A percentile compares a stretch with the other conserved stretches of the same genome.
These are phyloP conservation scores for Drosophila lacteicornis DNA, from an alignment of 1,140 invertebrate species.

Conservation along the genomic window DNA sequence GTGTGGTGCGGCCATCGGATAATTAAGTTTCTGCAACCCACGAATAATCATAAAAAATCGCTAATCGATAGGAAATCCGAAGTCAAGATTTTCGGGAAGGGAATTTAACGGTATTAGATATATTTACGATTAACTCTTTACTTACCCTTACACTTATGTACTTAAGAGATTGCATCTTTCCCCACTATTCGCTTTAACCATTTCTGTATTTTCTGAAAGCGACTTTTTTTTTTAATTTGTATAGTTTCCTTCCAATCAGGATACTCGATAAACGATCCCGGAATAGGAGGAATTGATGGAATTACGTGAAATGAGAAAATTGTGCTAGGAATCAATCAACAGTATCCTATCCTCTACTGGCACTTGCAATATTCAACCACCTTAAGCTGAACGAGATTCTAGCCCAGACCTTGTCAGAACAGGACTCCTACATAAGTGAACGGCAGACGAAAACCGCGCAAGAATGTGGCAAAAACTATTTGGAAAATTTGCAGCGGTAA, in stretches of 20 bases:
- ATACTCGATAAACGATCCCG: conserved; percentile 1
- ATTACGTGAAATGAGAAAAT: conserved; percentile 26
- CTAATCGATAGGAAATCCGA: conserved; percentile 7
- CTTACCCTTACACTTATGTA: too few species aligned
- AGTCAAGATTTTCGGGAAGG: too few species aligned
- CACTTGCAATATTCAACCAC: conserved; percentile 6
- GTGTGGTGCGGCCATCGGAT: conserved; percentile 1
- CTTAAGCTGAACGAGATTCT: conserved; percentile 29
- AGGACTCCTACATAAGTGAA: conserved; percentile 13
- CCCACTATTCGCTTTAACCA: background rate
- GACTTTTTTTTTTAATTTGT: conserved; percentile 21
- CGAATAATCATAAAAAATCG: conserved; percentile 18
- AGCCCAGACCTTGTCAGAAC: conserved; percentile 35
- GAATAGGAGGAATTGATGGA: conserved; percentile 29
- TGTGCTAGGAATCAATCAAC: conserved; percentile 51
- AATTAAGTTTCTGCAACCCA: conserved; percentile 19
- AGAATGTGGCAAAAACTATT: conserved; percentile 29
- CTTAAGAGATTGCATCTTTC: background rate
- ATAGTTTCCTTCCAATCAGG: conserved; percentile 4
- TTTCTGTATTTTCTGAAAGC: background rate
- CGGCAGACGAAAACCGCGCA: conserved; percentile 33
- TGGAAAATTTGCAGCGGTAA: background rate
- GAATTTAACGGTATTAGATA: too few species aligned
- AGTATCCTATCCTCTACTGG: background rate
- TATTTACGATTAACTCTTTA: too few species aligned